Percentiles rank a stretch among this genome's conserved stretches.
phyloP scores from a whole-genome alignment of 2,113 vertebrate genomes.

The Hydropotes inermis region DNA sequence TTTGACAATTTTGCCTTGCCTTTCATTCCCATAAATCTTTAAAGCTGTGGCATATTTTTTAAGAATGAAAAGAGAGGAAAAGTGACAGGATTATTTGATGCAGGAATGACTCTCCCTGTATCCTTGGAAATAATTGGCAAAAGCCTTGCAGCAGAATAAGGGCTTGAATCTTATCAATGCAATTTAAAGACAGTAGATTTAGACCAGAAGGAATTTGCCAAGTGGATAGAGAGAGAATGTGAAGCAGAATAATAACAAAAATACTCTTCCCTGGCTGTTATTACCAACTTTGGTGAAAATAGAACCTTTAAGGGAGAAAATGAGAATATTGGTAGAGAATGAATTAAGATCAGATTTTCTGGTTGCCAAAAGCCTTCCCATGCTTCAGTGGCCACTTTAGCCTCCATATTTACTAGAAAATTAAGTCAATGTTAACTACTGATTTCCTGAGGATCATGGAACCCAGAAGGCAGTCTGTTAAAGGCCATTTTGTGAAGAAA shows the following conservation, averaged over 20 bases:
- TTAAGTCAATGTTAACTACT: neutral
- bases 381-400: neutral
- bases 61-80: neutral
- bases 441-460: neutral
- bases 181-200: neutral
- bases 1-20: neutral
- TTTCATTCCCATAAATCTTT: neutral
- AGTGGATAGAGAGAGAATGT: neutral
- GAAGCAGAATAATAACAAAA: neutral
- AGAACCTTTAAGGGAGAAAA: neutral
- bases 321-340: neutral
- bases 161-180: neutral
- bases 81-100: neutral
- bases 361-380: neutral
- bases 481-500: neutral
- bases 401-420: neutral
- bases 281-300: neutral
- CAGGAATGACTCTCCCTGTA: neutral
- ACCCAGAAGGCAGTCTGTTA: neutral
- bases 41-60: neutral
- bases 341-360: neutral
- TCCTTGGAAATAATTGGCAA: neutral
- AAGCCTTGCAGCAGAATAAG: neutral
- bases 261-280: neutral
- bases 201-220: neutral